phyloP scores from a whole-genome alignment of 1,140 invertebrate genomes.

The Tetramorium parvispinum region DNA sequence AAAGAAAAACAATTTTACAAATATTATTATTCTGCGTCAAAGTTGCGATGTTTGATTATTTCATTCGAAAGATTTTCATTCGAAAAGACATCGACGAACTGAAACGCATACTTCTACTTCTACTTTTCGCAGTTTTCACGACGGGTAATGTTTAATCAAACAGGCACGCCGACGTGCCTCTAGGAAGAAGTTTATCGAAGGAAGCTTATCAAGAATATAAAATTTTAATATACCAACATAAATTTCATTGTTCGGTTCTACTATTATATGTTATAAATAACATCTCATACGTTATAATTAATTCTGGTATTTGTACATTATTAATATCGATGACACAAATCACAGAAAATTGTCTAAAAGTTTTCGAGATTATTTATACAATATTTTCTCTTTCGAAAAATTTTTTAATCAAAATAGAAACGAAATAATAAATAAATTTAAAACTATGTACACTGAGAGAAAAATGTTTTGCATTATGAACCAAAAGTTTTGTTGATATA shows the following conservation, averaged over 20 bases:
- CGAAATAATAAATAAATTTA: neutral
- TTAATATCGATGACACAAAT: neutral
- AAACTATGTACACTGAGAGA: too few species aligned
- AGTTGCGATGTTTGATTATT: slow-evolving; percentile 3
- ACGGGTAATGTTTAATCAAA: slow-evolving; percentile 23
- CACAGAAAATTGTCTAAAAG: neutral
- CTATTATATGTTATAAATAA: slow-evolving; percentile 5
- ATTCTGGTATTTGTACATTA: neutral
- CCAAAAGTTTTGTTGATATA: too few species aligned
- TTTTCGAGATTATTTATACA: neutral
- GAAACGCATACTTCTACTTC: neutral
- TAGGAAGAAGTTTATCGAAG: neutral
- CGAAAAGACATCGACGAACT: neutral
- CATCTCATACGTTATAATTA: neutral
- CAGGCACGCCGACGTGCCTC: neutral
- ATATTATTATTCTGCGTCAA: neutral
- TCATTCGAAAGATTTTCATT: neutral
- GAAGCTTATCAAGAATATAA: slow-evolving; percentile 8
- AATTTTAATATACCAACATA: neutral
- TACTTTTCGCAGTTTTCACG: slow-evolving; percentile 6
- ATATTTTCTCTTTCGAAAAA: neutral
- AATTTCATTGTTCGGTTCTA: neutral
- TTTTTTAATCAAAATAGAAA: neutral
- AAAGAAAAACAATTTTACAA: neutral
- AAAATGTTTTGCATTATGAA: too few species aligned